A percentile compares a stretch with the other conserved stretches of the same genome.
These are phyloP conservation scores for Lepidocyrtinus sp. DNA, from an alignment of 2,888 invertebrate species.

Conservation along the genomic window DNA sequence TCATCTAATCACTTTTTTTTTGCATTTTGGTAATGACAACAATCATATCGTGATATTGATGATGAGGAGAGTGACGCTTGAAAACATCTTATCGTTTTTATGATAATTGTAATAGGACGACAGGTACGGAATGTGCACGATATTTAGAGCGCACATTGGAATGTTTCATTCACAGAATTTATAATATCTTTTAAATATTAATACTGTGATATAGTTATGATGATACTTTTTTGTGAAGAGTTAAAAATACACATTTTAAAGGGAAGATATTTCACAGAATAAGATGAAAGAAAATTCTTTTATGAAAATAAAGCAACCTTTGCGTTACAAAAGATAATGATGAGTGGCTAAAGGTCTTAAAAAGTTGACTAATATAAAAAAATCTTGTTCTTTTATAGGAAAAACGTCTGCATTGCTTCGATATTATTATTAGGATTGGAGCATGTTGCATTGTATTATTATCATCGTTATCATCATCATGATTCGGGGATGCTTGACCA, in stretches of 20 bases:
- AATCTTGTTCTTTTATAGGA: neutral
- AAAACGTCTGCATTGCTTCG: neutral
- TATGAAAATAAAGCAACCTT: neutral
- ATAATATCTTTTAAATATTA: too few relatives aligned
- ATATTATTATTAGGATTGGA: neutral
- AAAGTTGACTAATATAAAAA: neutral
- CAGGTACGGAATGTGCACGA: conserved; percentile 32
- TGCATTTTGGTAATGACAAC: conserved; percentile 36
- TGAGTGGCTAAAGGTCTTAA: neutral
- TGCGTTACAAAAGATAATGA: neutral
- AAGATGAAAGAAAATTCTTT: neutral
- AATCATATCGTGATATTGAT: conserved; percentile 39
- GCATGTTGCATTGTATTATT: conserved; percentile 37
- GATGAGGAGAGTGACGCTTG: conserved; percentile 31
- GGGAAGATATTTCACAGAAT: neutral
- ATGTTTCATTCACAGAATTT: neutral
- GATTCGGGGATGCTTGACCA: conserved; percentile 53
- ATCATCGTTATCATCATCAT: conserved; percentile 27
- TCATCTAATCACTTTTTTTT: conserved; percentile 55
- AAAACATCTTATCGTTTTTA: conserved; percentile 17
- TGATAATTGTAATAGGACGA: neutral
- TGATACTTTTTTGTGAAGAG: neutral
- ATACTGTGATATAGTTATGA: neutral
- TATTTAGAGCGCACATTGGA: neutral
- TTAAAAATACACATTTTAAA: neutral